Conservation (phyloP, 2,888 invertebrate genomes). For the Oscheius onirici region DNA sequence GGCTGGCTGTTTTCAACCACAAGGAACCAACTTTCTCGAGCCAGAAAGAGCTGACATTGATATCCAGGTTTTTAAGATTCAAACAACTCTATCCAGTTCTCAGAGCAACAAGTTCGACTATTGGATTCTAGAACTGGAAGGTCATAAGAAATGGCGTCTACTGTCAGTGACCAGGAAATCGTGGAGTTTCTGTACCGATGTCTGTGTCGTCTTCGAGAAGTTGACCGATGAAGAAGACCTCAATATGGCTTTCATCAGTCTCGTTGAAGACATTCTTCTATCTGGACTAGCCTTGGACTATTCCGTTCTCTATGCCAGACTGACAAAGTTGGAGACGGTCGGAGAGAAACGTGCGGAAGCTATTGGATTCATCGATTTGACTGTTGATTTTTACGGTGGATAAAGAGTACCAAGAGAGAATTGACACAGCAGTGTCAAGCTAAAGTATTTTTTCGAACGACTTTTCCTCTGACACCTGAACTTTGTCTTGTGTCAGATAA, state of each 20-base stretch:
- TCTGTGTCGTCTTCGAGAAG: constrained; percentile 1
- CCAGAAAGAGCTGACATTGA: too few relatives aligned
- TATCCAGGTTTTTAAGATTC: too few relatives aligned
- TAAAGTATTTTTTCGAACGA: too few relatives aligned
- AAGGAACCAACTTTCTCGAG: not conserved
- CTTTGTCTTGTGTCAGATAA: too few relatives aligned
- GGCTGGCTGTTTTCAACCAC: not conserved
- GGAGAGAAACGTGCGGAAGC: not conserved
- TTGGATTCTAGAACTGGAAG: not conserved
- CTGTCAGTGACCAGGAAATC: not conserved
- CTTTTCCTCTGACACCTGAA: too few relatives aligned
- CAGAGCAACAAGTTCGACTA: constrained; percentile 2
- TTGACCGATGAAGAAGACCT: constrained; percentile 1
- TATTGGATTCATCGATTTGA: not conserved
- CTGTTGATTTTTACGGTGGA: not conserved
- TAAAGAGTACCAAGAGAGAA: constrained; percentile 91
- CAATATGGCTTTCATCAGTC: not conserved
- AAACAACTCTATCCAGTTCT: too few relatives aligned
- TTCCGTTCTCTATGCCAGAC: not conserved
- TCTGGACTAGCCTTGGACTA: not conserved
- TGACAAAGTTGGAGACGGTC: not conserved
- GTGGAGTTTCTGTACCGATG: constrained; percentile 10
- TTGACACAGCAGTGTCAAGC: too few relatives aligned
- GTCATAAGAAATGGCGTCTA: not conserved
- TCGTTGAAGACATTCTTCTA: not conserved